Evolutionary conservation across 2,797 vertebrate species (phyloP).

Genomic region (Agapornis canus): DNA sequence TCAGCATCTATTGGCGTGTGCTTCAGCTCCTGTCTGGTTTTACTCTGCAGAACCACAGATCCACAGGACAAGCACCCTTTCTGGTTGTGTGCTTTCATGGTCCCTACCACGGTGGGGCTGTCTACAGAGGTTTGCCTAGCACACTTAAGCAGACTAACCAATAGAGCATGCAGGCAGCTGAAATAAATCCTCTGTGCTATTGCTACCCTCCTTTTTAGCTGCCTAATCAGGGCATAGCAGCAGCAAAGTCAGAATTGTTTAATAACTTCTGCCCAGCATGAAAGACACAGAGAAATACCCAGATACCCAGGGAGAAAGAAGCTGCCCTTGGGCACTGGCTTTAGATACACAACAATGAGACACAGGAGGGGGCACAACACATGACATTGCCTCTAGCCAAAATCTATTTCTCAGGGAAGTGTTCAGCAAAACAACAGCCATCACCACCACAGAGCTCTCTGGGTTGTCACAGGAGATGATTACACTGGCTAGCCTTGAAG

Average conservation of each 20-base stretch:
- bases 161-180: background rate
- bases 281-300: background rate
- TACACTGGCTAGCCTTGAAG: slow-evolving; percentile 12
- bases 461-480: background rate
- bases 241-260: background rate
- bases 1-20: background rate
- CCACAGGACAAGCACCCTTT: background rate
- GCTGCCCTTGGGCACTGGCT: background rate
- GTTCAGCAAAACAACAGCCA: slow-evolving; percentile 35
- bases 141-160: background rate
- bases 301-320: background rate
- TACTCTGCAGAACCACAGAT: background rate
- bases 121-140: background rate
- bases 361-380: background rate
- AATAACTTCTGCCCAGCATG: background rate
- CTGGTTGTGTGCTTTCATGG: background rate
- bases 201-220: background rate
- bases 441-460: background rate
- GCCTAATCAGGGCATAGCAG: background rate
- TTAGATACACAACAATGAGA: slow-evolving; percentile 8
- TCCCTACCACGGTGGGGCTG: rapidly evolving
- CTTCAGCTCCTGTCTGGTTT: background rate
- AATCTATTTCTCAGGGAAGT: slow-evolving; percentile 36
- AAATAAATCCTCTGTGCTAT: background rate
- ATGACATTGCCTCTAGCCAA: slow-evolving; percentile 22